A percentile compares a stretch with the other conserved stretches of the same genome.
Evolutionary conservation across 2,888 invertebrate genomes (phyloP).

Genomic region (Craniophora ligustri): DNA sequence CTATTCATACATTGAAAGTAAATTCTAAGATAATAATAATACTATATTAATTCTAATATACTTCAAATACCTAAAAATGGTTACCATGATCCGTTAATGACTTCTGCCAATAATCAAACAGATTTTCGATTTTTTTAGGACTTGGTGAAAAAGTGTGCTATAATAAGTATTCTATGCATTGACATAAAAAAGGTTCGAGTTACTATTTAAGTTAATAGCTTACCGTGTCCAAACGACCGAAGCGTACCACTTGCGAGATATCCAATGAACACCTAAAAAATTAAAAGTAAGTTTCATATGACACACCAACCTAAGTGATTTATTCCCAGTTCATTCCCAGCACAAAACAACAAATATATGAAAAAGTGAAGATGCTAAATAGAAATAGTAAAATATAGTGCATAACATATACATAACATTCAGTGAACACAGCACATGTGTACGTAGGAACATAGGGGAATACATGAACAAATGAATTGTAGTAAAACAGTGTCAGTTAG

Average conservation of each 20-base stretch:
- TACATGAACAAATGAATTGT: conserved; percentile 10
- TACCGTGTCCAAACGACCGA: conserved; percentile 82
- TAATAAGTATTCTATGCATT: no score
- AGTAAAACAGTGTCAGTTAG: conserved; percentile 18
- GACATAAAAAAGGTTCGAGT: no score
- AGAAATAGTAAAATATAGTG: conserved; percentile 24
- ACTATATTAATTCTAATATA: no score
- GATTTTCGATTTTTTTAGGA: no score
- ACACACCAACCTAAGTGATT: neutral
- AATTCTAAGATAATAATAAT: no score
- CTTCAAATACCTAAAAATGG: no score
- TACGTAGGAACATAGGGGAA: conserved; percentile 30
- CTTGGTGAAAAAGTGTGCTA: no score
- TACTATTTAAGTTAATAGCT: conserved; percentile 42
- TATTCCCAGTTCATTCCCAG: conserved; percentile 23
- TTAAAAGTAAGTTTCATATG: conserved; percentile 11
- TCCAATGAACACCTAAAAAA: conserved; percentile 80
- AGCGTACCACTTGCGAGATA: conserved; percentile 83
- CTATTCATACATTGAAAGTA: no score
- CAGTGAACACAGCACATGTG: conserved; percentile 36
- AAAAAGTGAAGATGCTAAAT: neutral
- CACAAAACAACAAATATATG: conserved; percentile 19
- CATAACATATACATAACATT: conserved; percentile 34
- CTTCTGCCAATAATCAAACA: no score
- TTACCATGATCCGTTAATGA: no score